phyloP scores from a whole-genome alignment of 2,888 invertebrate genomes.

The Cyclophora albipunctata region DNA sequence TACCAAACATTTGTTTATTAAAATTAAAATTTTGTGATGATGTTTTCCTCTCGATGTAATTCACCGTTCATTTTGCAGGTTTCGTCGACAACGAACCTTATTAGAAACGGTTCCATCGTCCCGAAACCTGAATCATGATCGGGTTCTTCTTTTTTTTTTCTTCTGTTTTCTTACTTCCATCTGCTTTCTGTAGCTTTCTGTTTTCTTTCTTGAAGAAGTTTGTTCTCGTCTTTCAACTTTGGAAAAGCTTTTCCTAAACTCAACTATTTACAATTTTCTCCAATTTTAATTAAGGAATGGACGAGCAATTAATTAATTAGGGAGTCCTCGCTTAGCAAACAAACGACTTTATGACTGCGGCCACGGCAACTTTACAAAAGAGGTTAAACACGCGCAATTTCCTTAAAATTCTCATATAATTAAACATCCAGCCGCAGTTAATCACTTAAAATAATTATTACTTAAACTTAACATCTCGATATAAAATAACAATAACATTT shows the following conservation, averaged over 20 bases:
- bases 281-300: constrained; percentile 43
- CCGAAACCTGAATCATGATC: constrained; percentile 91
- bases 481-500: too few species aligned
- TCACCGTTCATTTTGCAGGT: constrained; percentile 90
- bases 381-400: too few species aligned
- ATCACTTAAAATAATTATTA: too few species aligned
- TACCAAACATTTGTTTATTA: too few species aligned
- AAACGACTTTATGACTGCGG: constrained; percentile 17
- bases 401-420: too few species aligned
- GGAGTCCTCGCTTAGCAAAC: constrained; percentile 31
- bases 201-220: constrained; percentile 8
- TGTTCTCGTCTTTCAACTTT: too few species aligned
- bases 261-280: constrained; percentile 8
- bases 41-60: constrained; percentile 2
- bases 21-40: too few species aligned
- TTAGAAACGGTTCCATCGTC: constrained; percentile 83
- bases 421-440: too few species aligned
- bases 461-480: too few species aligned
- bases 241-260: neutral
- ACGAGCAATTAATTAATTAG: constrained; percentile 44
- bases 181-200: too few species aligned
- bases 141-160: constrained; percentile 52
- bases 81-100: constrained; percentile 97
- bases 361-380: too few species aligned
- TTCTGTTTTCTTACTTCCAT: neutral